phyloP scores from a whole-genome alignment of 1,140 invertebrate species.

The Pseudomyrmex pallidus region DNA sequence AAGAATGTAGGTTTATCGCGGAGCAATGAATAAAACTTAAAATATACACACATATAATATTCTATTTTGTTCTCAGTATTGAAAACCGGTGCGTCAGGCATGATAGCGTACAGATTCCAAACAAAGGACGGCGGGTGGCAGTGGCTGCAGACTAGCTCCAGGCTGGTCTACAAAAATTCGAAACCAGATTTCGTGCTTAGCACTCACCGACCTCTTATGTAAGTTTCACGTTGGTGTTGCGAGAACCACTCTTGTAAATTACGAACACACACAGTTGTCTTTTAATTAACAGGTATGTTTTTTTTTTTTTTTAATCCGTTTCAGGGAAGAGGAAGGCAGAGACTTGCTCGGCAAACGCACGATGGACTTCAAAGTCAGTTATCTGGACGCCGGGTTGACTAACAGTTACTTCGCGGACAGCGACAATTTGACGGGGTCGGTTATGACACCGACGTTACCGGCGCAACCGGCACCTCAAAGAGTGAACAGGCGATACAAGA shows the following conservation, averaged over 20 bases:
- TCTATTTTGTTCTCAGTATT: conserved; percentile 90
- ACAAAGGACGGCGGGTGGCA: conserved; percentile 98
- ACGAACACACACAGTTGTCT: too few species aligned
- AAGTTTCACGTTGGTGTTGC: conserved; percentile 82
- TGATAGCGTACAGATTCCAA: conserved; percentile 98
- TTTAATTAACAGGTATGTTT: too few species aligned
- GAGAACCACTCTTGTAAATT: too few species aligned
- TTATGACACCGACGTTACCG: conserved; percentile 85
- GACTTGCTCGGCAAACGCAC: conserved; percentile 98
- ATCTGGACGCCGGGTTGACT: conserved; percentile 95
- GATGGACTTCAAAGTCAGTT: conserved; percentile 99
- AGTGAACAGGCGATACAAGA: conserved; percentile 95
- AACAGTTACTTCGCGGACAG: conserved; percentile 95
- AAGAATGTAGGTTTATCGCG: conserved; percentile 94
- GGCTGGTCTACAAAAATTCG: conserved; percentile 99
- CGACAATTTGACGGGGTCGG: conserved; percentile 90
- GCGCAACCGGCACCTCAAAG: conserved; percentile 88
- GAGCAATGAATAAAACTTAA: background rate
- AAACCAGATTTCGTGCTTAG: conserved; percentile 99
- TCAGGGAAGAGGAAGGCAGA: conserved; percentile 98
- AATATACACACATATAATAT: too few species aligned
- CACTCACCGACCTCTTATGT: conserved; percentile 98
- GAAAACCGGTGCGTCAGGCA: conserved; percentile 98
- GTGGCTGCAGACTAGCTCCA: conserved; percentile 98
- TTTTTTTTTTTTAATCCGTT: background rate